A percentile compares a stretch with the other conserved stretches of the same genome.
These are phyloP conservation scores for Selenia dentaria DNA, from an alignment of 2,888 invertebrate genomes.

Conservation along the genomic window DNA sequence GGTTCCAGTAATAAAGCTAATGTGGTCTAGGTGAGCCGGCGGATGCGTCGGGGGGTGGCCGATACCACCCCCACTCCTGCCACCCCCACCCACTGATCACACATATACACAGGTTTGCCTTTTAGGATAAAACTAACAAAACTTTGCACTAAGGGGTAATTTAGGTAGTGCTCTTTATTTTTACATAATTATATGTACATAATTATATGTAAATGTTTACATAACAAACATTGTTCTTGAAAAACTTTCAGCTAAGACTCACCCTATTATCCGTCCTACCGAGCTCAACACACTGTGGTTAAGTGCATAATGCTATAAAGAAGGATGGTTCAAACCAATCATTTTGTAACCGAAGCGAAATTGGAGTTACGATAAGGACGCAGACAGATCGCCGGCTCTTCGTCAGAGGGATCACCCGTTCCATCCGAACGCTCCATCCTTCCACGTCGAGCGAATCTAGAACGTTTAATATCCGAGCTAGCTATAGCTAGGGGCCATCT, in stretches of 20 bases:
- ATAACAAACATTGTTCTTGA: too few relatives aligned
- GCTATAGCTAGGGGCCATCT: slow-evolving; percentile 49
- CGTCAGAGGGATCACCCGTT: slow-evolving; percentile 69
- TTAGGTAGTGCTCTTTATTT: neutral
- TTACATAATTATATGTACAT: too few relatives aligned
- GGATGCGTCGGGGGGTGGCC: slow-evolving; percentile 34
- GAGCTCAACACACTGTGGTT: slow-evolving; percentile 15
- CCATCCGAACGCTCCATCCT: slow-evolving; percentile 50
- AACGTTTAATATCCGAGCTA: slow-evolving; percentile 74
- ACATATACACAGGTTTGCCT: slow-evolving; percentile 26
- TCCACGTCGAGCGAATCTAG: slow-evolving; percentile 46
- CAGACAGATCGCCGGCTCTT: slow-evolving; percentile 62
- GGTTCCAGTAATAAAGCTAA: slow-evolving; percentile 50
- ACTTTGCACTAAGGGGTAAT: slow-evolving; percentile 10
- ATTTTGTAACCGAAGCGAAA: slow-evolving; percentile 51
- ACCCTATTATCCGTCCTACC: too few relatives aligned
- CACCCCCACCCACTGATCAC: slow-evolving; percentile 43
- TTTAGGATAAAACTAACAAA: slow-evolving; percentile 28
- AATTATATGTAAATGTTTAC: too few relatives aligned
- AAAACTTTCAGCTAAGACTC: too few relatives aligned
- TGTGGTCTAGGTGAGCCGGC: slow-evolving; percentile 45
- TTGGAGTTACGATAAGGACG: slow-evolving; percentile 65
- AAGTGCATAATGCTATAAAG: slow-evolving; percentile 34
- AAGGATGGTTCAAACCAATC: slow-evolving; percentile 41
- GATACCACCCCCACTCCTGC: slow-evolving; percentile 39